phyloP scores from a whole-genome alignment of 2,888 invertebrate genomes.

The Lissonota sp. region DNA sequence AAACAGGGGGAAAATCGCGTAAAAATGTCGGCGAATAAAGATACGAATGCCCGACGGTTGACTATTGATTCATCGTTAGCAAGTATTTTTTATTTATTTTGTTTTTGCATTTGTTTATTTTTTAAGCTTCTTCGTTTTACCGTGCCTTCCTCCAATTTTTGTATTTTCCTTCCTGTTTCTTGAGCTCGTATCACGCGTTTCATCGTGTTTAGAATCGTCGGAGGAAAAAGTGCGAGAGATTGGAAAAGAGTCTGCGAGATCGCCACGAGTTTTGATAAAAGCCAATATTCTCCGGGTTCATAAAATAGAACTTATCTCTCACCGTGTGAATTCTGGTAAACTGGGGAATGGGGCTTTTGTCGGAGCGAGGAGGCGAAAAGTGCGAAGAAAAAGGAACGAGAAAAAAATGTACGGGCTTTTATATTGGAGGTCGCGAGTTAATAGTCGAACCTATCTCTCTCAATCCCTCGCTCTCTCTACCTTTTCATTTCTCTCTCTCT shows the following conservation, averaged over 20 bases:
- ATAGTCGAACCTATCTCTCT: constrained; percentile 52
- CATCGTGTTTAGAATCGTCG: constrained; percentile 5
- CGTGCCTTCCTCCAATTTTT: neutral
- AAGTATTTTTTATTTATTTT: no score
- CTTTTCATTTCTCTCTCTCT: constrained; percentile 3
- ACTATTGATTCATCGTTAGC: constrained; percentile 41
- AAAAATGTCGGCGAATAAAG: no score
- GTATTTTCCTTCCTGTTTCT: constrained; percentile 4
- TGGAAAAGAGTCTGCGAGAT: constrained; percentile 30
- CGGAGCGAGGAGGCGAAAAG: constrained; percentile 2
- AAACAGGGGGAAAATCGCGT: neutral
- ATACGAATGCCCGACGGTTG: neutral
- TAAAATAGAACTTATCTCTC: constrained; percentile 61
- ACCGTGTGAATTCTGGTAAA: neutral
- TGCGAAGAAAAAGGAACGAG: constrained; percentile 12
- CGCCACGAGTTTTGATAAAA: constrained; percentile 52
- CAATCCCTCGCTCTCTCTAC: constrained; percentile 3
- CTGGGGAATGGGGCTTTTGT: no score
- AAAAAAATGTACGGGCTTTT: constrained; percentile 50
- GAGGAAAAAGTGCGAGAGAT: constrained; percentile 37
- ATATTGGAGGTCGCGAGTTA: constrained; percentile 63
- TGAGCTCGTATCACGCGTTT: neutral
- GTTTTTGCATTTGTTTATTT: no score
- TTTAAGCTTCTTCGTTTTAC: constrained; percentile 1
- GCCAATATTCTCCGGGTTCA: constrained; percentile 40